phyloP scores from a whole-genome alignment of 2,113 vertebrate genomes.

The Mesembrinibis cayennensis region DNA sequence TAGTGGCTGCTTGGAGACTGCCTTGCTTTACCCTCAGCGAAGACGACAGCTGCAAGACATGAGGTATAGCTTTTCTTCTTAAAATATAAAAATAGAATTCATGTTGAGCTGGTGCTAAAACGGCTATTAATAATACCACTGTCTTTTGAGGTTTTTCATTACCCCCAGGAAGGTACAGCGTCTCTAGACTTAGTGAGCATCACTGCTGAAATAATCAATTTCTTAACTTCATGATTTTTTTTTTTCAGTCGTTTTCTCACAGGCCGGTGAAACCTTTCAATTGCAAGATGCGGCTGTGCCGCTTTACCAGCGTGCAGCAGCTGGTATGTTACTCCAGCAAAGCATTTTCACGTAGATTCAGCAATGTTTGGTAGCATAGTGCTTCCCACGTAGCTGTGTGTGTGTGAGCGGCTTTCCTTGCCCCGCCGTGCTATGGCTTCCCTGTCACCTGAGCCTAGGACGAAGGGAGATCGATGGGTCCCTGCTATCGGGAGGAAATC shows the following conservation, averaged over 20 bases:
- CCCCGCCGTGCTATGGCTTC: not conserved
- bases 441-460: not conserved
- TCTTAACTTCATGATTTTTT: not conserved
- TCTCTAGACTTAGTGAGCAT: not conserved
- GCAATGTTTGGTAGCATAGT: rapidly evolving
- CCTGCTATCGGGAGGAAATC: not conserved
- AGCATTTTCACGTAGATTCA: not conserved
- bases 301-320: not conserved
- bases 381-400: rapidly evolving
- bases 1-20: not conserved
- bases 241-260: not conserved
- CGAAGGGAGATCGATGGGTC: not conserved
- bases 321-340: not conserved
- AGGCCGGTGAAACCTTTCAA: not conserved
- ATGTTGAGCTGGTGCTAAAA: not conserved
- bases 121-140: not conserved
- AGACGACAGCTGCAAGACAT: not conserved
- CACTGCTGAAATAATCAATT: not conserved
- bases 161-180: not conserved
- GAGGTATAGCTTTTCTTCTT: not conserved
- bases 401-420: not conserved
- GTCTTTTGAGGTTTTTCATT: not conserved
- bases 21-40: not conserved
- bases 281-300: not conserved
- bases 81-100: not conserved